Base-by-base conservation (phyloP, 1,140 invertebrate genomes). In the Grapholita molesta region DNA sequence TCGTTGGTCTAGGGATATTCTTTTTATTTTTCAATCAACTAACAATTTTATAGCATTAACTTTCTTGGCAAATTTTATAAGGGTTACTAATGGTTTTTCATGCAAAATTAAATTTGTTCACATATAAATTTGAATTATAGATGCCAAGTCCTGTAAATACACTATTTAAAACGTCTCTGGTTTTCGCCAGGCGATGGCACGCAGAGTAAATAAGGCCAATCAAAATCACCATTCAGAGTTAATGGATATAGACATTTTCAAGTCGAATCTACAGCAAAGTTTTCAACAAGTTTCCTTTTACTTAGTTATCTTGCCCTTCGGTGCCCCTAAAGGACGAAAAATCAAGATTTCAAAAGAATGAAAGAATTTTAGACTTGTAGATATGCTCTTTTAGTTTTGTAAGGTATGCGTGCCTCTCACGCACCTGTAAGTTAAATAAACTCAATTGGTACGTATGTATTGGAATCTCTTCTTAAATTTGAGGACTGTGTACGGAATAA, bases 261-360 rank as follows among this genome's bases (percentile, higher is more conserved):
- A 32, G 55, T 21, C 25, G 55, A 28, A 61, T 7, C 55, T 3
- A n/a, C 52, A 12, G 30, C 12, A 61, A 61, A 28, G 24, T 61
- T 61, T 61, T 61, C 9, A 61, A 61, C 55, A 61, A 61, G 55
- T 32, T 61, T 61, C 55, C 18, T 61, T 57, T 28, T 28, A 61
- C 55, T 30, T 28, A 57, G 53, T 57, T 53, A 53, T 30, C 24
- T 2, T 25, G 53, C 24, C 53, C 55, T 61, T 61, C 24, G 30
- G 25, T 15, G 55, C n/a, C 55, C 28, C n/a, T 30, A 61, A 61
- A 28, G 55, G 25, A 32, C 5, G 25, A 15, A 6, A 18, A 48
- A 48, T 18, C 38, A 7, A 3, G 7, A 12, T n/a, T n/a, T 9
- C 12, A 12, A 38, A 30, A 7, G 3, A 30, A 8, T 6, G n/a